phyloP scores from a whole-genome alignment of 1,140 invertebrate species.

The Eupeodes corollae region DNA sequence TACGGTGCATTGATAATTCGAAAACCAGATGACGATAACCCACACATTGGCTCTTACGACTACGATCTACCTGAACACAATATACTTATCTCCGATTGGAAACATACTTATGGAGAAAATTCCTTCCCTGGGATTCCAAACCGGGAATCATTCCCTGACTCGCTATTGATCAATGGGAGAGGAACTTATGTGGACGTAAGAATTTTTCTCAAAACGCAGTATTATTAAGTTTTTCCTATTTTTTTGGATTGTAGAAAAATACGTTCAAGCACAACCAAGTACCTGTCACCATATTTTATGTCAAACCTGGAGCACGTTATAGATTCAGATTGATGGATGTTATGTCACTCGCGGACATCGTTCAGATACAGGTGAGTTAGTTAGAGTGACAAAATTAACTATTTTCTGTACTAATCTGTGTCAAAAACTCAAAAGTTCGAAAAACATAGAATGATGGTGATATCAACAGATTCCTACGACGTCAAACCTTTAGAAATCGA shows the following conservation, averaged over 20 bases:
- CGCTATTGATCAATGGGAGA: too few species aligned
- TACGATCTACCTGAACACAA: constrained; percentile 10
- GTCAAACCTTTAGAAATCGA: too few species aligned
- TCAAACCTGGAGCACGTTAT: not conserved
- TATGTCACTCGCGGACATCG: constrained; percentile 21
- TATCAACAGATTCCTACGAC: too few species aligned
- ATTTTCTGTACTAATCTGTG: not conserved
- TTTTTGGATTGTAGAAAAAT: too few species aligned
- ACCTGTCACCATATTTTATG: not conserved
- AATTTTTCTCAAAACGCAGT: not conserved
- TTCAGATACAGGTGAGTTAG: too few species aligned
- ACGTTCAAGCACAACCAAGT: too few species aligned
- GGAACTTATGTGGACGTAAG: too few species aligned
- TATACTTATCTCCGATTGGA: constrained; percentile 11
- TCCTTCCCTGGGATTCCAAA: constrained; percentile 5
- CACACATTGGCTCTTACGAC: constrained; percentile 11
- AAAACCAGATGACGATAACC: constrained; percentile 12
- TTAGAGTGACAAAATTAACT: too few species aligned
- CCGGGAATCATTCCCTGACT: too few species aligned
- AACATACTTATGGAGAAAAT: constrained; percentile 6
- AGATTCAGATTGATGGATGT: constrained; percentile 5
- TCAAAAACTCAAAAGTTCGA: not conserved
- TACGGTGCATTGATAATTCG: constrained; percentile 32
- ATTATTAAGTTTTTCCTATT: not conserved
- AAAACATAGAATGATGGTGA: too few species aligned